Conservation (phyloP, 2,797 vertebrate genomes). For the Channa striata region DNA sequence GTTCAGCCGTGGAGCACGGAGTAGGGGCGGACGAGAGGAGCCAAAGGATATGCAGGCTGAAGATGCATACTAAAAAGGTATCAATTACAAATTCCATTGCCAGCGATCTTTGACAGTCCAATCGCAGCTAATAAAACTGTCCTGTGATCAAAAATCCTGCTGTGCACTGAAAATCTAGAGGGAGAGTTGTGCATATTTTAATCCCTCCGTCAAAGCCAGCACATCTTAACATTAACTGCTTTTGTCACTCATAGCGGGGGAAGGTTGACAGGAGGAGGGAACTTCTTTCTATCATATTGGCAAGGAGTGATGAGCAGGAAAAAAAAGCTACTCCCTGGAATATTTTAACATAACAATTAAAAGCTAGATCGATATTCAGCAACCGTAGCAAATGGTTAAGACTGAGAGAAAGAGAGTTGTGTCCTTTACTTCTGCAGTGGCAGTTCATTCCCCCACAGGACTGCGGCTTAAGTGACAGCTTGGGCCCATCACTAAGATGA, state of each 20-base stretch:
- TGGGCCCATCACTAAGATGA: constrained; percentile 82
- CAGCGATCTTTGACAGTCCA: constrained; percentile 70
- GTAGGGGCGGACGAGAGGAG: constrained; percentile 40
- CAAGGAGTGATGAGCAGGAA: constrained; percentile 29
- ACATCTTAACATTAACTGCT: constrained; percentile 67
- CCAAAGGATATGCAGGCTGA: constrained; percentile 51
- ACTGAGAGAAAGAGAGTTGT: constrained; percentile 34
- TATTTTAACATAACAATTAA: constrained; percentile 47
- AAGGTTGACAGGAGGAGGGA: constrained; percentile 44
- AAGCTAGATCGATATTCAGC: constrained; percentile 36
- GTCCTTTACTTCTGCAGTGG: constrained; percentile 53
- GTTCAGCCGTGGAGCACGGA: constrained; percentile 63
- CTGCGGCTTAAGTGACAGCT: constrained; percentile 77
- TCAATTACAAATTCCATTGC: constrained; percentile 73
- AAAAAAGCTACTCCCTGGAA: constrained; percentile 28
- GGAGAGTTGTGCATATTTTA: constrained; percentile 74
- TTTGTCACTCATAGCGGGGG: constrained; percentile 66
- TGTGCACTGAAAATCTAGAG: constrained; percentile 71
- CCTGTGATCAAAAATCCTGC: constrained; percentile 79
- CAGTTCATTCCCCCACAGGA: constrained; percentile 71
- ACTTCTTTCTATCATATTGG: constrained; percentile 31
- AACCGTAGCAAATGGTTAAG: constrained; percentile 1
- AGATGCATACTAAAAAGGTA: constrained; percentile 68
- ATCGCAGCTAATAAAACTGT: constrained; percentile 80
- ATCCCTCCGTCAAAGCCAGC: constrained; percentile 64